phyloP scores from a whole-genome alignment of 2,888 invertebrate genomes.

The Plebejus argus region DNA sequence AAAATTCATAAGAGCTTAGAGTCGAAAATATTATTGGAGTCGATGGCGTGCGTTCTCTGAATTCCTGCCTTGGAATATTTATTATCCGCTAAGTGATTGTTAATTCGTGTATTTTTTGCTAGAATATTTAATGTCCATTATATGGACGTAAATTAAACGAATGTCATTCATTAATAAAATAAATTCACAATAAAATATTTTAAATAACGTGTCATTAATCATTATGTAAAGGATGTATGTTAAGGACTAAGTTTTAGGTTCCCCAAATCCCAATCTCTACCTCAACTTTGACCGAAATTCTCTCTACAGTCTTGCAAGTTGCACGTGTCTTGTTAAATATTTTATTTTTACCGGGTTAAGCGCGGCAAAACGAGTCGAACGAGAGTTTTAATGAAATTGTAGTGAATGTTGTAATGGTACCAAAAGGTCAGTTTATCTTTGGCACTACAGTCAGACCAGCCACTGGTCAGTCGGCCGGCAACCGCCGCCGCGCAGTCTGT shows the following conservation, averaged over 20 bases:
- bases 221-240: neutral
- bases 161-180: neutral
- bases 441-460: slow-evolving; percentile 33
- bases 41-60: slow-evolving; percentile 20
- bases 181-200: neutral
- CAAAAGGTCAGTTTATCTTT: slow-evolving; percentile 42
- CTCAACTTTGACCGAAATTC: neutral
- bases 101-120: slow-evolving; percentile 15
- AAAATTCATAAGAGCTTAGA: slow-evolving; percentile 33
- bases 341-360: neutral
- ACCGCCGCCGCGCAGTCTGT: slow-evolving; percentile 71
- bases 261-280: neutral
- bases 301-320: neutral
- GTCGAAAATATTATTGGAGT: slow-evolving; percentile 30
- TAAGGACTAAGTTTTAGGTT: neutral
- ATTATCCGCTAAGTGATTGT: slow-evolving; percentile 24
- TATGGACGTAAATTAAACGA: neutral
- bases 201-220: neutral
- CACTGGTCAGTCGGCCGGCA: slow-evolving; percentile 56
- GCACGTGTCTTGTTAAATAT: neutral
- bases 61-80: slow-evolving; percentile 8
- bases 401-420: slow-evolving; percentile 26
- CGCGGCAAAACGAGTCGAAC: neutral
- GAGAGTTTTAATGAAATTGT: slow-evolving; percentile 10
- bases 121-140: neutral